Base-by-base conservation (phyloP, 2,797 vertebrate genomes). In the Micropoecilia bifurca region DNA sequence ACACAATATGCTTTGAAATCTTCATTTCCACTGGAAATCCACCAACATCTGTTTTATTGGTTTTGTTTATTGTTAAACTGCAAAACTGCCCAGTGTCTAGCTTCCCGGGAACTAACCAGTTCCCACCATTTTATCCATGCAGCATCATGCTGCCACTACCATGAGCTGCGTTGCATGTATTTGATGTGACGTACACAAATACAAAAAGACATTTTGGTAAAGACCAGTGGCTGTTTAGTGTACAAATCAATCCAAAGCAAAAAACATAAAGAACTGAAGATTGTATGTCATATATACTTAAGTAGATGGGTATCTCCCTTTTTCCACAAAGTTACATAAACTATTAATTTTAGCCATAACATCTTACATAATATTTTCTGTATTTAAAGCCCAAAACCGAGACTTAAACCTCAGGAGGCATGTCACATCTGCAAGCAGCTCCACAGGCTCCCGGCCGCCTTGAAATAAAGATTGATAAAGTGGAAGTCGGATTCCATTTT, bases 401-500 rank as follows among this genome's bases (percentile, higher is more conserved):
- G 66, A 71, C 36, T 39, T 47, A 80, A 83, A 85, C 82, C 57
- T 79, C 80, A 77, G 82, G 71, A 71, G 81, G 66, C 74, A 69
- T 71, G 83, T 87, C 85, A 85, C 89, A 90, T 91, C 88, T 92
- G 91, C 50, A 72, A 87, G 75, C 83, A 78, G 80, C 90, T 91
- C 82, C 79, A 25, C 81, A 79, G 55, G 50, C 80, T 81, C 78
- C 79, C 1, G 12, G 81, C 63, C 46, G 69, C 72, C 72, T 75
- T 28, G 72, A 84, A 91, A 87, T 76, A 73, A 50, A 84, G 88
- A 89, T 80, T 88, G 91, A 91, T 93, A 90, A 92, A 88, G 85
- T 88, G 71, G 83, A 89, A 87, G 87, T 87, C 81, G 84, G 93
- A 95, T 94, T 94, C 90, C 88, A 91, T 89, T 88, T 92, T 89